These are phyloP conservation scores for Chloropsis cyanopogon DNA, from an alignment of 2,113 vertebrate species.

Conservation along the genomic window DNA sequence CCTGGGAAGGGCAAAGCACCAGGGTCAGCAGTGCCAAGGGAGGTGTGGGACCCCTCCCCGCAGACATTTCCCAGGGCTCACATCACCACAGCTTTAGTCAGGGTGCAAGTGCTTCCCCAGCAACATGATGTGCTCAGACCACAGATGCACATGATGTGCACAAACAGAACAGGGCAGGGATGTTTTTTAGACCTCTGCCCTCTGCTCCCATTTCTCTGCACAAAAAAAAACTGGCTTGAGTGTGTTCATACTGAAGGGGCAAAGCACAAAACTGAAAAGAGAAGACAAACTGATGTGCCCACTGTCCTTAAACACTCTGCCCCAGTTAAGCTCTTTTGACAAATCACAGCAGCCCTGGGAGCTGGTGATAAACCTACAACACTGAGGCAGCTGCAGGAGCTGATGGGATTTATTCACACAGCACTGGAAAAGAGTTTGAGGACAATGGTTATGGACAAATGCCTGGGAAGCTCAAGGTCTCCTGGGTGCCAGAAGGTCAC, in stretches of 20 bases:
- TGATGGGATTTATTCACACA: not conserved
- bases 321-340: not conserved
- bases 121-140: not conserved
- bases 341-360: not conserved
- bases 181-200: not conserved
- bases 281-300: not conserved
- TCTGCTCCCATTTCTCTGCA: not conserved
- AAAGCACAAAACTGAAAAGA: not conserved
- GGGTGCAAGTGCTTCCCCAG: not conserved
- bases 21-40: not conserved
- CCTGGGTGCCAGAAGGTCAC: not conserved
- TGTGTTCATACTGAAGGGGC: accelerated
- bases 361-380: not conserved
- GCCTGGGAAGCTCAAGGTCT: not conserved
- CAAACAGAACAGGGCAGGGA: not conserved
- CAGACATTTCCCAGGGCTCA: not conserved
- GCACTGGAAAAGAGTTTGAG: not conserved
- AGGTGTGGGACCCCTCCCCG: not conserved
- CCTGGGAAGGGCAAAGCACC: not conserved
- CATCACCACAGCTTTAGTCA: accelerated
- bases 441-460: not conserved
- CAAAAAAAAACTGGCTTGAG: not conserved
- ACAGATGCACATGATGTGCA: not conserved
- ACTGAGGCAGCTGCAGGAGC: not conserved
- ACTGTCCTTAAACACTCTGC: not conserved